Conservation (phyloP, 2,888 invertebrate species). For the Ommatoiulus sabulosus region DNA sequence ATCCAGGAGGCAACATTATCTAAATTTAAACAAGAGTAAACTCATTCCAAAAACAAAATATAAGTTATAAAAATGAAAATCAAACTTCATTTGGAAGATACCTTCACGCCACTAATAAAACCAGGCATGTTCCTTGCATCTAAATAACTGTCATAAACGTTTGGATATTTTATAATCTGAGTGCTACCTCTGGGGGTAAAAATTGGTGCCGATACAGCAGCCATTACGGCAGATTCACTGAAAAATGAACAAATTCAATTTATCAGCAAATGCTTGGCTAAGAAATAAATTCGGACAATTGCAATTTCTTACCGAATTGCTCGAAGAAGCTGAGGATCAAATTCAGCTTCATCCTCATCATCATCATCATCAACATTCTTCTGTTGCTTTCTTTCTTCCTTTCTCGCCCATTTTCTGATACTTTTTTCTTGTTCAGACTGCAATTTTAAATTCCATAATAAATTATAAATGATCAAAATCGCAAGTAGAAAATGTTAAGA, state of each 20-base stretch:
- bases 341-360: constrained; percentile 61
- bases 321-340: constrained; percentile 64
- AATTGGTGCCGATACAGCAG: constrained; percentile 63
- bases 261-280: not conserved
- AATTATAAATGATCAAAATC: not conserved
- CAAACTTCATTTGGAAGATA: constrained; percentile 60
- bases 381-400: constrained; percentile 82
- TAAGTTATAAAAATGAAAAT: not conserved
- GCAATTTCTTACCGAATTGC: not conserved
- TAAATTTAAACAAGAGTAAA: constrained; percentile 61
- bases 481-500: not conserved
- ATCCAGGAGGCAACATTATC: constrained; percentile 83
- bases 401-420: constrained; percentile 79
- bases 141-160: constrained; percentile 86
- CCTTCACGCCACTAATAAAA: constrained; percentile 81
- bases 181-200: constrained; percentile 63
- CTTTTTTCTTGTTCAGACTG: constrained; percentile 86
- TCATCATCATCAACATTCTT: constrained; percentile 63
- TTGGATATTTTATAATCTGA: constrained; percentile 77
- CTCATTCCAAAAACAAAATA: not conserved
- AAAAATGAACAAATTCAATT: constrained; percentile 59
- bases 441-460: constrained; percentile 65
- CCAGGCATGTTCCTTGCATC: constrained; percentile 78
- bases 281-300: not conserved
- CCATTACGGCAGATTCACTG: constrained; percentile 67